Evolutionary conservation across 2,888 invertebrate species (phyloP).

Genomic region (Lycocerus yunnanus): DNA sequence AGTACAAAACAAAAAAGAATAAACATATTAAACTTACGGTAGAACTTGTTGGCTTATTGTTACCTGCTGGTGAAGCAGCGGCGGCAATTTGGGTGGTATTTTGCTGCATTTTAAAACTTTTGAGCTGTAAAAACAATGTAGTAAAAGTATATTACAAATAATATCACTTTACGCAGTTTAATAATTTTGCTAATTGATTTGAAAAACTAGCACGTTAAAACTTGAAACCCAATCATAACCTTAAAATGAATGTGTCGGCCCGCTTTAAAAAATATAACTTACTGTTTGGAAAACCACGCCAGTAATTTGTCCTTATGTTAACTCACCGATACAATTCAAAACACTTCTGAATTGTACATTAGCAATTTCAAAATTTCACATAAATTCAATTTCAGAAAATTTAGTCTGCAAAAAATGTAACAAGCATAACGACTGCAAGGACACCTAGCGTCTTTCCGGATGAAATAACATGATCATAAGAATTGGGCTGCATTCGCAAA

Average conservation of each 20-base stretch:
- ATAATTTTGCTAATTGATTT: not conserved
- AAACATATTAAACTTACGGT: slow-evolving; percentile 49
- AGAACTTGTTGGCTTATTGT: slow-evolving; percentile 62
- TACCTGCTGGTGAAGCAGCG: slow-evolving; percentile 58
- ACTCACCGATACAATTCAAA: not conserved
- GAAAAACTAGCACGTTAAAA: not conserved
- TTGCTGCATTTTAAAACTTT: slow-evolving; percentile 46
- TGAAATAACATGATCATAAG: not conserved
- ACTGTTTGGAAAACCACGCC: not conserved
- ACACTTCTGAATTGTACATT: not conserved
- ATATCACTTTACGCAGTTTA: not conserved
- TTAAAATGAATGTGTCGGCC: not conserved
- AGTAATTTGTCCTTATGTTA: not conserved
- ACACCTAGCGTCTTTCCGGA: not conserved
- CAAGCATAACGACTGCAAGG: not conserved
- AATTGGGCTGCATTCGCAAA: not conserved
- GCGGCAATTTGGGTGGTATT: slow-evolving; percentile 57
- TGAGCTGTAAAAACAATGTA: not conserved
- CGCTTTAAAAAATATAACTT: not conserved
- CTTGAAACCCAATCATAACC: not conserved
- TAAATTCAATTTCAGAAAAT: not conserved
- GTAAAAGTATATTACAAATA: not conserved
- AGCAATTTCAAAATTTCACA: not conserved
- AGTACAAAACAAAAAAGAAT: not conserved
- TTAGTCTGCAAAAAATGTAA: not conserved